Conservation (phyloP, 2,797 vertebrate species). For the Hippopotamyrus pictus region DNA sequence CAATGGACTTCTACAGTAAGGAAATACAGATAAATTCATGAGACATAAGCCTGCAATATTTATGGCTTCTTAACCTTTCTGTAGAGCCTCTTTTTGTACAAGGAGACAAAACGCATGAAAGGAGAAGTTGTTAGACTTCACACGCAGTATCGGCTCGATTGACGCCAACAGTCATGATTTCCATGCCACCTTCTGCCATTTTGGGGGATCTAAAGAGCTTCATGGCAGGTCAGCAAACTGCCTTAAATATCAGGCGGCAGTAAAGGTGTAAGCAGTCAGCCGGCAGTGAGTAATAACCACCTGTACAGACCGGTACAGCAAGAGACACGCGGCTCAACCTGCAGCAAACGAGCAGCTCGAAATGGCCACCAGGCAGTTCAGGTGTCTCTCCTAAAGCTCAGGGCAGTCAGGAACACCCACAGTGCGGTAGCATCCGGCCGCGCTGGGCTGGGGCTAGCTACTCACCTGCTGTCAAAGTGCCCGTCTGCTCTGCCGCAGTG, state of each 20-base stretch:
- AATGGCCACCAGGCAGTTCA: background rate
- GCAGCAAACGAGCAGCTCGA: background rate
- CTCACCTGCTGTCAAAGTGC: conserved; percentile 21
- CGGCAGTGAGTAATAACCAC: background rate
- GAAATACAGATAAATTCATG: background rate
- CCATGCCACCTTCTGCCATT: background rate
- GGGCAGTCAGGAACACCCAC: background rate
- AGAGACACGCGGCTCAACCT: background rate
- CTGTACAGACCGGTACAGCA: background rate
- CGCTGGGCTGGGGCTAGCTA: background rate
- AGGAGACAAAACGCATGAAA: background rate
- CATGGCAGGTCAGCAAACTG: background rate
- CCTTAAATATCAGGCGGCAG: background rate
- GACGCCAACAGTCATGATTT: background rate
- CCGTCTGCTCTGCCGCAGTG: conserved; percentile 1
- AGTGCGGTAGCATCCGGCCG: background rate
- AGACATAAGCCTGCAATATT: background rate
- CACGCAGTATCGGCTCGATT: background rate
- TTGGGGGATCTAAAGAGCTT: background rate
- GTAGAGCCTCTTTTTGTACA: background rate
- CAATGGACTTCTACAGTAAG: background rate
- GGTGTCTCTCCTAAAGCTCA: background rate
- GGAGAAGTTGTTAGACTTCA: background rate
- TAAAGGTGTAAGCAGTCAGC: background rate
- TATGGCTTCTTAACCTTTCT: background rate